Conservation (phyloP, 2,113 vertebrate species). For the Amazona vittata region DNA sequence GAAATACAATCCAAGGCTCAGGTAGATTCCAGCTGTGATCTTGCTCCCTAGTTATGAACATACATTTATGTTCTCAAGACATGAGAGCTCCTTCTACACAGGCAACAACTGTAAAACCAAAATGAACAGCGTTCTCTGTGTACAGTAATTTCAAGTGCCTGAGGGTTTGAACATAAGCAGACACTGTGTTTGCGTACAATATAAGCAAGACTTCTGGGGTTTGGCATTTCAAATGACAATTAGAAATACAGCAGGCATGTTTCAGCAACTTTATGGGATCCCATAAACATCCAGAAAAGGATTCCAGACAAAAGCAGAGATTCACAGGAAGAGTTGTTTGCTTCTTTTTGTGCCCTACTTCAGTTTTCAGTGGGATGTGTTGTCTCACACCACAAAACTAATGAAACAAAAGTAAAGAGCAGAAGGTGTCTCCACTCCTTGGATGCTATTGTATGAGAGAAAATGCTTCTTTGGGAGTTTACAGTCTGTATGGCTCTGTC, state of each 20-base stretch:
- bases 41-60: slow-evolving; percentile 49
- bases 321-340: slow-evolving; percentile 3
- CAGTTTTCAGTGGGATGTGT: background rate
- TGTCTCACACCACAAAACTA: background rate
- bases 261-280: slow-evolving; percentile 52
- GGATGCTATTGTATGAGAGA: background rate
- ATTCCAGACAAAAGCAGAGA: slow-evolving; percentile 22
- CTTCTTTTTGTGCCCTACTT: background rate
- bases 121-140: slow-evolving; percentile 75
- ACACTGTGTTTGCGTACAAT: slow-evolving; percentile 53
- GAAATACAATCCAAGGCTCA: slow-evolving; percentile 52
- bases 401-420: background rate
- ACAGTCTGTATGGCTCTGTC: background rate
- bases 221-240: slow-evolving; percentile 68
- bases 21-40: slow-evolving; percentile 62
- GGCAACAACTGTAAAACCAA: slow-evolving; percentile 74
- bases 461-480: background rate
- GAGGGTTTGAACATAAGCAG: slow-evolving; percentile 77
- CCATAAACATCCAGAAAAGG: slow-evolving; percentile 47
- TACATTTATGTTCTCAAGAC: slow-evolving; percentile 41
- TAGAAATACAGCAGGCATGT: slow-evolving; percentile 58
- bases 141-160: slow-evolving; percentile 74
- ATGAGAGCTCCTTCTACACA: slow-evolving; percentile 50
- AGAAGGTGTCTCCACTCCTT: background rate
- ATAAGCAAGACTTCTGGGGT: slow-evolving; percentile 67